phyloP scores from a whole-genome alignment of 1,140 invertebrate genomes.

The Drosophila ananassae region DNA sequence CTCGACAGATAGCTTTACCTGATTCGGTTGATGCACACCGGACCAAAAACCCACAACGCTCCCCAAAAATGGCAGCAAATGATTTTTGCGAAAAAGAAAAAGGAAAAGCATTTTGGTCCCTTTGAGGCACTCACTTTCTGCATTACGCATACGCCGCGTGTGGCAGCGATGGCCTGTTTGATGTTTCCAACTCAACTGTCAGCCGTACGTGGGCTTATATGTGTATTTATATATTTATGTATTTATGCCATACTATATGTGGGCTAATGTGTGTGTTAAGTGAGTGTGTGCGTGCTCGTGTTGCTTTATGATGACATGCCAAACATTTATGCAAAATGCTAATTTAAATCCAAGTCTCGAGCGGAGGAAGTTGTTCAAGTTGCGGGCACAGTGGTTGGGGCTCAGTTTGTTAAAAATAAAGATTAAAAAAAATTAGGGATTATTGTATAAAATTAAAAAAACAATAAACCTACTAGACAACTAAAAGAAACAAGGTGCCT shows the following conservation, averaged over 20 bases:
- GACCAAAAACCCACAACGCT: not conserved
- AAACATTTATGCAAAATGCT: constrained; percentile 79
- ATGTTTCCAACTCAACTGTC: constrained; percentile 52
- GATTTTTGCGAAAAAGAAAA: not conserved
- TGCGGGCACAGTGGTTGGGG: constrained; percentile 28
- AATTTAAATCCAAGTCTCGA: constrained; percentile 71
- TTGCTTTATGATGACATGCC: constrained; percentile 74
- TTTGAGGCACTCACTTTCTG: constrained; percentile 32
- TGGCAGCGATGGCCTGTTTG: constrained; percentile 57
- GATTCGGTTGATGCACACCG: constrained; percentile 51
- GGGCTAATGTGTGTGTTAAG: constrained; percentile 29
- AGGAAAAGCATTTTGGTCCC: constrained; percentile 22
- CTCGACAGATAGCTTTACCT: constrained; percentile 64
- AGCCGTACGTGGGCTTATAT: constrained; percentile 9
- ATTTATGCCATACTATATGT: not conserved
- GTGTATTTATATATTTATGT: constrained; percentile 1
- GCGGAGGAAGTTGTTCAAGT: constrained; percentile 32
- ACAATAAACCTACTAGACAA: too few relatives aligned
- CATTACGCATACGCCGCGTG: constrained; percentile 78
- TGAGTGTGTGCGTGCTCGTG: constrained; percentile 39
- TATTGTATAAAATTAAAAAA: not conserved
- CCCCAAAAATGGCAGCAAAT: constrained; percentile 7
- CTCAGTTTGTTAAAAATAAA: not conserved
- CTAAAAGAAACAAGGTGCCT: too few relatives aligned
- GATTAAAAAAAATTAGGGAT: not conserved